Conservation (phyloP, 2,888 invertebrate species). For the Anoncus sp. region DNA sequence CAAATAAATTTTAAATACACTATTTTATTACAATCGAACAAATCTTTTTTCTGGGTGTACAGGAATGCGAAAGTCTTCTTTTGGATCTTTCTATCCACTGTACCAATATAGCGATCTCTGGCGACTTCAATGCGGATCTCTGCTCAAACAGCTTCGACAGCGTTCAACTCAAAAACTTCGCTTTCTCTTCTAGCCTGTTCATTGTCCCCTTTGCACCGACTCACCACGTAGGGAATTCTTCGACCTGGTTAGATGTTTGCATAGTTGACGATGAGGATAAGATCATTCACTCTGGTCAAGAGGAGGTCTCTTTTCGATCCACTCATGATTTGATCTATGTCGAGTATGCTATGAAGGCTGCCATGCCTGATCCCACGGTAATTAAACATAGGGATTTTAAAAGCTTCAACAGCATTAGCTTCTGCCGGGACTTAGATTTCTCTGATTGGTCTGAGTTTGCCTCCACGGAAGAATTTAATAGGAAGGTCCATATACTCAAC, state of each 20-base stretch:
- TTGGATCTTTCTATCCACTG: not conserved
- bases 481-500: not conserved
- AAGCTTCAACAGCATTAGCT: not conserved
- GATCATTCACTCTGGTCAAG: not conserved
- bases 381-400: not conserved
- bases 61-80: not conserved
- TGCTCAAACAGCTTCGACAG: not conserved
- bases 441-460: not conserved
- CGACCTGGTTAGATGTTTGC: not conserved
- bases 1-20: too few species aligned
- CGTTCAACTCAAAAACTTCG: not conserved
- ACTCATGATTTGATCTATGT: not conserved
- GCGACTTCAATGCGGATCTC: not conserved
- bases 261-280: not conserved
- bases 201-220: not conserved
- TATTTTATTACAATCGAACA: too few species aligned
- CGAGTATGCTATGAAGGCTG: not conserved
- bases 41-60: too few species aligned
- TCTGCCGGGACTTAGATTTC: not conserved
- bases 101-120: not conserved
- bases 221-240: not conserved
- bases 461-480: not conserved
- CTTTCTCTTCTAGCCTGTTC: not conserved
- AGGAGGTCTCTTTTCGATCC: not conserved
- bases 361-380: not conserved